Evolutionary conservation across 2,888 invertebrate genomes (phyloP), one percentile per base, ranked within the genome.

Genomic region (Eremobia ochroleuca): DNA sequence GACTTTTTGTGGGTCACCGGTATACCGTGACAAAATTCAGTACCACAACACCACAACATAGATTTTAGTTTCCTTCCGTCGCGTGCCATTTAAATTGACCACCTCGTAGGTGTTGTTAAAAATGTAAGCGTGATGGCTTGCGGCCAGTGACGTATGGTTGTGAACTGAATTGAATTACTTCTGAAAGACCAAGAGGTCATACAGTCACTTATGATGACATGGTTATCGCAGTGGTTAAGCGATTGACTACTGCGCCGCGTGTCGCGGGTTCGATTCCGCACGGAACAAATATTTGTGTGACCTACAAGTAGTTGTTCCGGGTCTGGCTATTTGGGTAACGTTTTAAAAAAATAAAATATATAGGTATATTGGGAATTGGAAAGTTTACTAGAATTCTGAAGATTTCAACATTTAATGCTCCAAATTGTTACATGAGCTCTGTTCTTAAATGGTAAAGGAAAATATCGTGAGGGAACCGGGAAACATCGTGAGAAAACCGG

Each of bases 81-180:
- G 77, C 82, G 71, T 81, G 77, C 66, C 69, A 58, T 66, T 70
- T 76, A 65, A 70, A 77, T 77, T 69, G 81, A 66, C 37, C 4
- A 43, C 61, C 6, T 69, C 55, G 77, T 58, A 77, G 77, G 80
- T 77, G 77, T 77, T 70, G 70, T 82, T 83, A 79, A 83, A 82
- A 82, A 82, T 82, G 70, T 67, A 82, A 79, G 82, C 79, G 55
- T 62, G 62, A 67, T 74, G 49, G 55, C 31, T 64, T 52, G 55
- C 55, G 73, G 73, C 40, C 83, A 65, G 61, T 69, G 61, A 73
- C 49, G 55, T 69, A 82, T 34, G 55, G 46, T 61, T 55, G 64
- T 55, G 55, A 34, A 66, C 61, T 46, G 46, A 78, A 82, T 83
- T 73, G 13, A 78, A 82, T 83, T 82, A 66, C 21, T 58, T 15